Base-by-base conservation (phyloP, 2,113 vertebrate genomes). In the Theristicus caerulescens region DNA sequence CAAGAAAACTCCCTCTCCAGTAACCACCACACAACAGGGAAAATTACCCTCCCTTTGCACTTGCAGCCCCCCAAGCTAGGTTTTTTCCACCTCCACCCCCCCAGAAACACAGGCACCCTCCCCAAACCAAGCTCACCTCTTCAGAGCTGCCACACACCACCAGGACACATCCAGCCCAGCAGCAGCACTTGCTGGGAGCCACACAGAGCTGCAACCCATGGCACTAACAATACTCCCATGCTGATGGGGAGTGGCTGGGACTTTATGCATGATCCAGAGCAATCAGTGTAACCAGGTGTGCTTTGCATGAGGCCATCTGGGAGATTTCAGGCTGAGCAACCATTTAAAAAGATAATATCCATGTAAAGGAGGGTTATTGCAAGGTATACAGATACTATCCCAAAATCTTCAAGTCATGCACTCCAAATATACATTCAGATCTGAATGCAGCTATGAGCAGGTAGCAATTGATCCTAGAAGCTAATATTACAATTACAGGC, bases 201-300 rank as follows among this genome's bases (percentile, higher is more conserved):
- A 17, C 46, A 2, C 0, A 20, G 2, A 1, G 0, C 72, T 18
- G 1, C 40, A 79, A 9, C 49, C 31, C 46, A 8, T 3, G 0
- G 2, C 40, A 38, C 16, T 34, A 22, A 10, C 1, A 4, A 1
- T 67, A 13, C 10, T 3, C 25, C 16, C 12, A 7, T 1, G 1
- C 13, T 13, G 8, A 3, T 11, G 7, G 7, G 27, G 46, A 55
- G 19, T 2, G 19, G 32, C 61, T 71, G 51, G 52, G 62, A 7
- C 34, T 74, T 66, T 27, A 9, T 40, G 20, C 4, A 6, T 8
- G 31, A 6, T 6, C 51, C 2, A 5, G 21, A 24, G 36, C 58
- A 32, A 40, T 29, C 61, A 13, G 5, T n/a, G 52, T 8, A 24
- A 26, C 18, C 58, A 58, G 42, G 34, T 36, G 52, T 54, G 67